Conservation (phyloP, 2,797 vertebrate genomes). For the Hirundo rustica region DNA sequence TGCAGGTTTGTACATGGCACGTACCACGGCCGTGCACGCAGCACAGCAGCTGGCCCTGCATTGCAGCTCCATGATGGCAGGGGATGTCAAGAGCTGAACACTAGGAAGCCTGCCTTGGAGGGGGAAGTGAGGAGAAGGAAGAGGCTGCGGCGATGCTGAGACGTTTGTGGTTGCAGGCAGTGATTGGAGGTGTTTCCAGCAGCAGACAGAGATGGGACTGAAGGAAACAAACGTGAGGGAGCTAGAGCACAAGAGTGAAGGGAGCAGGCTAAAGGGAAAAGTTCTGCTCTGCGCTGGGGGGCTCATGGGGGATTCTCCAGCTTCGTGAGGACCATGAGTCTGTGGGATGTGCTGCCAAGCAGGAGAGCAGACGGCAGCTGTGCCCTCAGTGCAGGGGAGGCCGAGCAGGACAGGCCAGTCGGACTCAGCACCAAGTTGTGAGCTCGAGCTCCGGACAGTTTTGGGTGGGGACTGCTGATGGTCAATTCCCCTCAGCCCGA, state of each 20-base stretch:
- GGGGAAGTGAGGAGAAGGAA: background rate
- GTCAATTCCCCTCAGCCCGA: background rate
- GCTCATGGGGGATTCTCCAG: background rate
- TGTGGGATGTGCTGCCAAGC: background rate
- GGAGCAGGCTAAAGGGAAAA: background rate
- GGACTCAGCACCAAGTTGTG: fast-evolving
- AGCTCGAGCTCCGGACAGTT: background rate
- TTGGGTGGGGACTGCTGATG: background rate
- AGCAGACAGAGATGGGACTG: background rate
- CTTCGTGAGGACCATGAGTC: fast-evolving
- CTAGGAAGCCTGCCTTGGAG: background rate
- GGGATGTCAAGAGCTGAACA: background rate
- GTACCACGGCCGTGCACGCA: no score
- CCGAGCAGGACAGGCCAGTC: fast-evolving
- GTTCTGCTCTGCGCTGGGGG: background rate
- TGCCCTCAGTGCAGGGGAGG: fast-evolving
- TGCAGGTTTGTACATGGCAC: fast-evolving
- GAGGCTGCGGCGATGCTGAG: background rate
- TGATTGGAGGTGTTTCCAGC: fast-evolving
- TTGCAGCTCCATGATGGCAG: background rate
- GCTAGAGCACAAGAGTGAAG: background rate
- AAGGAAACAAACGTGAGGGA: fast-evolving
- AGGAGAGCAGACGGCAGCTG: fast-evolving
- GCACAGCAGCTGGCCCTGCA: fast-evolving
- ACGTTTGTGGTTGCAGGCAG: background rate